Percentiles rank a stretch among this genome's conserved stretches.
Evolutionary conservation across 1,140 invertebrate genomes (phyloP).

Genomic region (Achatina immaculata): DNA sequence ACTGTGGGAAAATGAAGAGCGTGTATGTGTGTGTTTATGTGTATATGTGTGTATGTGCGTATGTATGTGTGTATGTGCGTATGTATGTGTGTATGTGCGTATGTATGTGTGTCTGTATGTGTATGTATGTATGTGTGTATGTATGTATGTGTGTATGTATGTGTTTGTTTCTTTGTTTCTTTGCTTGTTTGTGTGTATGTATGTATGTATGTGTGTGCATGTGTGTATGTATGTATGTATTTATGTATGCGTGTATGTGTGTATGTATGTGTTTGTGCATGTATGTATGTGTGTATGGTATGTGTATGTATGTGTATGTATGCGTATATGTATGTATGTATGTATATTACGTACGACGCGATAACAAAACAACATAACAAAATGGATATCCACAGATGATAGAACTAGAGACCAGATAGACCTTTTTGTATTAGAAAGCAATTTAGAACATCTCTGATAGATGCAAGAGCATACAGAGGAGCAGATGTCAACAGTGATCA

Average conservation of each 20-base stretch:
- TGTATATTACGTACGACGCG: not conserved
- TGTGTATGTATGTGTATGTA: not conserved
- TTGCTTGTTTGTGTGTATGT: not conserved
- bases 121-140: not conserved
- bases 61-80: not conserved
- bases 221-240: not conserved
- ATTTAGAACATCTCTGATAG: too few species aligned
- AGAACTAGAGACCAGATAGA: too few species aligned
- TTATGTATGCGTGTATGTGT: slow-evolving; percentile 32
- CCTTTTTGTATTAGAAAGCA: too few species aligned
- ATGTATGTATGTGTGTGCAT: slow-evolving; percentile 21
- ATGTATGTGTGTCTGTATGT: too few species aligned
- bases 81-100: not conserved
- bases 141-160: not conserved
- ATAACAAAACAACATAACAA: not conserved
- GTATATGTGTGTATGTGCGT: not conserved
- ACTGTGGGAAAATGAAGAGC: not conserved
- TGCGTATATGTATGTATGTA: not conserved
- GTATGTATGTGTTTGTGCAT: slow-evolving; percentile 27
- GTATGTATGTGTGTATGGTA: not conserved
- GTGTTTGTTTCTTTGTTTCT: too few species aligned
- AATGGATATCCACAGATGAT: too few species aligned
- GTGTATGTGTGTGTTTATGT: too few species aligned
- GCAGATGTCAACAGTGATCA: too few species aligned
- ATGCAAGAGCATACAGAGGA: too few species aligned